Conservation (phyloP, 2,113 vertebrate genomes). For the Leucopsar rothschildi region DNA sequence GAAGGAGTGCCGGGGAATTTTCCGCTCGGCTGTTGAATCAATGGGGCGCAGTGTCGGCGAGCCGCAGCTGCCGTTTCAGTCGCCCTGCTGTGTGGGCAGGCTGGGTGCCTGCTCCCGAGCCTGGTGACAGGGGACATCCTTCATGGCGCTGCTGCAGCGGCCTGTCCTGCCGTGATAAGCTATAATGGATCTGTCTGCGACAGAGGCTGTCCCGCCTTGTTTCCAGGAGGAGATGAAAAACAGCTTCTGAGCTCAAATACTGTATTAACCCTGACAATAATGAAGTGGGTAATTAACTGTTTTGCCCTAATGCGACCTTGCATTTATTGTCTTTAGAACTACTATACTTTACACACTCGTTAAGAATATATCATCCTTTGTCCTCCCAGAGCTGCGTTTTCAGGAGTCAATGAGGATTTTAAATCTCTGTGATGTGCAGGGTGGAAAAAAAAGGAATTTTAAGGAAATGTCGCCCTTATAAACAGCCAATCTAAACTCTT, state of each 20-base stretch:
- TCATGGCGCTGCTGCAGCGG: slow-evolving; percentile 74
- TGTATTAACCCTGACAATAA: slow-evolving; percentile 94
- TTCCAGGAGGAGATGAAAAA: slow-evolving; percentile 81
- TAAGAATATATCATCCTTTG: slow-evolving; percentile 38
- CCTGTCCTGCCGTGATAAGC: slow-evolving; percentile 91
- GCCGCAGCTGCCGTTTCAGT: slow-evolving; percentile 28
- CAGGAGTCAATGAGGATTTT: not conserved
- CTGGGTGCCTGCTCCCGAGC: slow-evolving; percentile 4
- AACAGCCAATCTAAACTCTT: not conserved
- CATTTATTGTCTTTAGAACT: slow-evolving; percentile 62
- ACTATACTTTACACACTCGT: slow-evolving; percentile 18
- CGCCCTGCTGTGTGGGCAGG: slow-evolving; percentile 10
- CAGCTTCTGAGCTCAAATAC: slow-evolving; percentile 74
- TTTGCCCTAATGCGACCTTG: slow-evolving; percentile 79
- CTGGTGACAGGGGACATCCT: slow-evolving; percentile 89
- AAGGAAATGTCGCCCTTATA: not conserved
- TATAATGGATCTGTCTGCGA: slow-evolving; percentile 88
- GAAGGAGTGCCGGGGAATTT: slow-evolving; percentile 65
- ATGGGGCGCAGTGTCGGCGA: slow-evolving; percentile 67
- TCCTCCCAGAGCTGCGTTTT: not conserved
- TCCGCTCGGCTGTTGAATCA: slow-evolving; percentile 64
- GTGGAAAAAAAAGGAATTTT: not conserved
- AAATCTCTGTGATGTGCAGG: not conserved
- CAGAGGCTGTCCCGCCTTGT: slow-evolving; percentile 76
- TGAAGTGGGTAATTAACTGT: slow-evolving; percentile 91